phyloP scores from a whole-genome alignment of 2,888 invertebrate genomes.

The Caradrina clavipalpis region DNA sequence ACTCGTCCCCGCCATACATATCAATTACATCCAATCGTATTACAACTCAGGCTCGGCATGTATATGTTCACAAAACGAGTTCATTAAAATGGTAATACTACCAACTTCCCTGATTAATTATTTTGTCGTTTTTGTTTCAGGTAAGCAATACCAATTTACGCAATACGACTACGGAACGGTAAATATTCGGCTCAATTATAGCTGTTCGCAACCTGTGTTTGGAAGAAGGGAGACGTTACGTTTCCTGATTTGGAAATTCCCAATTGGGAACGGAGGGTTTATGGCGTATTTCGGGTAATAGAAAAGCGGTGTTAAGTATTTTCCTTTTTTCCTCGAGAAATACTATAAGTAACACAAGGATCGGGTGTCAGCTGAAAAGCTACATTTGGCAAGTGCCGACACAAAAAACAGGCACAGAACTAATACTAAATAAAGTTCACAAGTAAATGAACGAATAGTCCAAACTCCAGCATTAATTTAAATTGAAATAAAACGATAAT shows the following conservation, averaged over 20 bases:
- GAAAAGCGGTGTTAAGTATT: slow-evolving; percentile 18
- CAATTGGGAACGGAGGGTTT: slow-evolving; percentile 40
- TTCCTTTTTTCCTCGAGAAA: slow-evolving; percentile 5
- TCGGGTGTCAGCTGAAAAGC: background rate
- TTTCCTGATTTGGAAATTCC: slow-evolving; percentile 42
- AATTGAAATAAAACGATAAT: slow-evolving; percentile 9
- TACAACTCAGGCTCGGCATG: slow-evolving; percentile 20
- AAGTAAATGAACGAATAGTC: slow-evolving; percentile 29
- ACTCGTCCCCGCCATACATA: slow-evolving; percentile 11
- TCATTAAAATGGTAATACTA: slow-evolving; percentile 50
- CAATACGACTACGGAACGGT: slow-evolving; percentile 39
- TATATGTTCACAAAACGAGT: slow-evolving; percentile 11
- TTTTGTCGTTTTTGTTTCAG: slow-evolving; percentile 68
- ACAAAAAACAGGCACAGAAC: slow-evolving; percentile 9
- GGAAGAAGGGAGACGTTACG: slow-evolving; percentile 34
- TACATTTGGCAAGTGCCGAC: background rate
- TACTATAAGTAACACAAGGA: background rate
- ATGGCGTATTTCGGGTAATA: slow-evolving; percentile 28
- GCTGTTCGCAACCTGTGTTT: slow-evolving; percentile 23
- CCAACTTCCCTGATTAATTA: slow-evolving; percentile 49
- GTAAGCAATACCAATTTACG: slow-evolving; percentile 64
- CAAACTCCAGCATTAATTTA: slow-evolving; percentile 31
- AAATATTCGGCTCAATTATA: slow-evolving; percentile 55
- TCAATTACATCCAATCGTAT: slow-evolving; percentile 36
- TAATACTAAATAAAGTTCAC: slow-evolving; percentile 11